phyloP scores from a whole-genome alignment of 2,888 invertebrate genomes.

The Ceraclea dissimilis region DNA sequence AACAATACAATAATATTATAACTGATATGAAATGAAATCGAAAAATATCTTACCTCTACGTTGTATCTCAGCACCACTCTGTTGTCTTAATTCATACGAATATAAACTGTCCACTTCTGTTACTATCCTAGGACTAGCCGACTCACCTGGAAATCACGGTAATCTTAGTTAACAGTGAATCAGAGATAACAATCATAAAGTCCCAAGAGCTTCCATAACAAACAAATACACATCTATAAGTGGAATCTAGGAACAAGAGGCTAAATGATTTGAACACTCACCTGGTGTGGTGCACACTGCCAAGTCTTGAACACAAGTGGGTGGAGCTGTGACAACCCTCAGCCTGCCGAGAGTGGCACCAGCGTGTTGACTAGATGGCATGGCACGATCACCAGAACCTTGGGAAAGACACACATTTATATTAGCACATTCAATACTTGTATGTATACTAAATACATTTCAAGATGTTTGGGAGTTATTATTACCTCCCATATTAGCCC shows the following conservation, averaged over 20 bases:
- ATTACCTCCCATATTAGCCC: constrained; percentile 32
- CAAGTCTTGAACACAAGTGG: constrained; percentile 52
- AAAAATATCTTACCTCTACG: constrained; percentile 20
- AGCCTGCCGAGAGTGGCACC: constrained; percentile 67
- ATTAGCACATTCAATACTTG: no score
- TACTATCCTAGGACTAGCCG: constrained; percentile 49
- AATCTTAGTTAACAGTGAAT: neutral
- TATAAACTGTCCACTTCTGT: constrained; percentile 55
- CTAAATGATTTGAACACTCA: no score
- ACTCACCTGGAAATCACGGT: constrained; percentile 41
- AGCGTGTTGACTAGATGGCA: constrained; percentile 34
- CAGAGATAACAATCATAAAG: no score
- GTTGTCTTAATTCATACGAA: constrained; percentile 36
- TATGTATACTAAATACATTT: no score
- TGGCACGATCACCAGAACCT: constrained; percentile 25
- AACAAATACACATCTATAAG: no score
- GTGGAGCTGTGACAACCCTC: constrained; percentile 60
- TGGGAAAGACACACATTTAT: neutral
- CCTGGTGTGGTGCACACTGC: constrained; percentile 34
- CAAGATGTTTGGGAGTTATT: no score
- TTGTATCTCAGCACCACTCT: constrained; percentile 19
- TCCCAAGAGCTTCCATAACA: no score
- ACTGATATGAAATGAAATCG: no score
- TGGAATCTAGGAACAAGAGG: no score
- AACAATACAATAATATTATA: neutral